Percentiles rank a stretch among this genome's conserved stretches.
phyloP scores from a whole-genome alignment of 2,888 invertebrate species.

The Sminthurinus aureus region DNA sequence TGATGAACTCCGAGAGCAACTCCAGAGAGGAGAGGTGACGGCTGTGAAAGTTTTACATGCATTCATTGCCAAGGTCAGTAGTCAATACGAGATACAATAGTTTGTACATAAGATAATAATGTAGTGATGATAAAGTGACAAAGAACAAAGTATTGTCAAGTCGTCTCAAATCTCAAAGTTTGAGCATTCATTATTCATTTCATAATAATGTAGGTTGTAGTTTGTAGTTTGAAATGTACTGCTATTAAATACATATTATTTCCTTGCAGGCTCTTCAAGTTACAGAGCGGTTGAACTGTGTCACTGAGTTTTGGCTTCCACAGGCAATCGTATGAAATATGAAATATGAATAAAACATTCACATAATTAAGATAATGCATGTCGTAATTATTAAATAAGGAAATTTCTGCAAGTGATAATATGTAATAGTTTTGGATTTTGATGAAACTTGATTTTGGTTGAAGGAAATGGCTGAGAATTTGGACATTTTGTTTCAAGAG shows the following conservation, averaged over 20 bases:
- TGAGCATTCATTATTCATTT: background rate
- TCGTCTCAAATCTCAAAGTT: too few species aligned
- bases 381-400: too few species aligned
- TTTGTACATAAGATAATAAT: too few species aligned
- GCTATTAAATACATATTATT: background rate
- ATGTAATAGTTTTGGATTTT: too few species aligned
- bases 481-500: background rate
- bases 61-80: conserved; percentile 51
- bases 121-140: too few species aligned
- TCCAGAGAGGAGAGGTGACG: conserved; percentile 46
- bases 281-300: conserved; percentile 59
- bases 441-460: too few species aligned
- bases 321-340: conserved; percentile 58
- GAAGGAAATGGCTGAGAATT: conserved; percentile 38
- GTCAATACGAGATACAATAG: background rate
- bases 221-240: background rate
- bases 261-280: conserved; percentile 57
- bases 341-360: background rate
- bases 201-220: background rate
- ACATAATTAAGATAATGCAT: too few species aligned
- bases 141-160: too few species aligned
- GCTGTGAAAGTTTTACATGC: conserved; percentile 53
- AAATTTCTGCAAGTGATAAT: too few species aligned
- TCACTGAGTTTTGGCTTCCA: conserved; percentile 60
- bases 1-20: conserved; percentile 45